Percentiles rank a stretch among this genome's conserved stretches.
Evolutionary conservation across 2,888 invertebrate species (phyloP).

Genomic region (Stramonita haemastoma): DNA sequence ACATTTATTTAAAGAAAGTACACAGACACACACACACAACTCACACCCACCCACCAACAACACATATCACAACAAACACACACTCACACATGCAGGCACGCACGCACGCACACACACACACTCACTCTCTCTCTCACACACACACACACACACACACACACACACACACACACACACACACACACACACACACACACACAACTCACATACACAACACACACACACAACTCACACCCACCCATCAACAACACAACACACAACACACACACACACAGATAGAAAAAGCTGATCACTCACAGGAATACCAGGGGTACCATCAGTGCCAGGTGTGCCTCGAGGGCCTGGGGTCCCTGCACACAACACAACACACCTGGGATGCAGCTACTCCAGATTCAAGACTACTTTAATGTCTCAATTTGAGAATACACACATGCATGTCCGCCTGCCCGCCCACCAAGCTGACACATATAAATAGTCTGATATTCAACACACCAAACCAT

Average conservation of each 20-base stretch:
- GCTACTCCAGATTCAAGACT: too few relatives aligned
- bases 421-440: too few relatives aligned
- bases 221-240: background rate
- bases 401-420: too few relatives aligned
- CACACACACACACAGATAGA: background rate
- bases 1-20: background rate
- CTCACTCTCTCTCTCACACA: too few relatives aligned
- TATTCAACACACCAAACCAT: too few relatives aligned
- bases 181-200: too few relatives aligned
- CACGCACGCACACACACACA: background rate
- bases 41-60: too few relatives aligned
- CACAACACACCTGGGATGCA: too few relatives aligned
- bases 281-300: slow-evolving; percentile 59
- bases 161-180: too few relatives aligned
- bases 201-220: background rate
- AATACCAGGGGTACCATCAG: slow-evolving; percentile 79
- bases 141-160: too few relatives aligned
- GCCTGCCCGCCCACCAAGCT: too few relatives aligned
- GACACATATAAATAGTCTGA: too few relatives aligned
- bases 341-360: slow-evolving; percentile 65
- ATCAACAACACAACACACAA: background rate
- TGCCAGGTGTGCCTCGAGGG: slow-evolving; percentile 77
- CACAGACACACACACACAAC: background rate
- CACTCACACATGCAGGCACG: background rate
- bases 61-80: background rate